phyloP scores from a whole-genome alignment of 1,140 invertebrate species.

The Andrena cerasifolii region DNA sequence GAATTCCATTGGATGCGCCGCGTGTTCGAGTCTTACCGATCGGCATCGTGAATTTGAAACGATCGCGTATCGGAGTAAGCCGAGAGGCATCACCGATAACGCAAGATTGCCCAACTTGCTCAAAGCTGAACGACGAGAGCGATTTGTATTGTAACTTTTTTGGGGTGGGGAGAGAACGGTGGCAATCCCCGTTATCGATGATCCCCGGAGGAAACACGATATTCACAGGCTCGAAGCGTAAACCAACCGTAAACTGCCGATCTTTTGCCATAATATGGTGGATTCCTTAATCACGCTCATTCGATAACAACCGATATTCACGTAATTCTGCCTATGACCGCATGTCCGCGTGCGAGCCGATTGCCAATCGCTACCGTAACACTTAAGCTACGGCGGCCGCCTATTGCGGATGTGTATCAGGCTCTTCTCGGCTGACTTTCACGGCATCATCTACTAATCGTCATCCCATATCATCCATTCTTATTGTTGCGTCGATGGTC shows the following conservation, averaged over 20 bases:
- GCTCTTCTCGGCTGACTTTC: constrained; percentile 71
- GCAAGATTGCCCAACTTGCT: constrained; percentile 5
- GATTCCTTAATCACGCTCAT: constrained; percentile 4
- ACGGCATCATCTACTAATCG: constrained; percentile 72
- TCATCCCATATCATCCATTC: constrained; percentile 76
- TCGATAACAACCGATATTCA: constrained; percentile 24
- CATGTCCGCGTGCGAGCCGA: constrained; percentile 37
- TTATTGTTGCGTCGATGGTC: constrained; percentile 75
- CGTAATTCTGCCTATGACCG: constrained; percentile 1
- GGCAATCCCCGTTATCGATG: constrained; percentile 16
- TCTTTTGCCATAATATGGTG: constrained; percentile 31
- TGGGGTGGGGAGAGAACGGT: not conserved
- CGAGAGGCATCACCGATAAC: constrained; percentile 23
- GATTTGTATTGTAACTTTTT: constrained; percentile 3
- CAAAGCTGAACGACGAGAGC: not conserved
- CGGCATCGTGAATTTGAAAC: constrained; percentile 3
- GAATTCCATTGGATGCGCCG: not conserved
- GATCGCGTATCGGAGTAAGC: no score
- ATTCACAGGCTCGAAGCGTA: constrained; percentile 15
- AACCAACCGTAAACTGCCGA: constrained; percentile 31
- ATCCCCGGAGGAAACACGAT: not conserved
- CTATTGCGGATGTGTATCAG: constrained; percentile 27
- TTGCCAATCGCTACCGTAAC: constrained; percentile 60
- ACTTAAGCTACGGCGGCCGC: not conserved
- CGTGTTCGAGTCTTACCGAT: constrained; percentile 4